These are phyloP conservation scores for Centropus bengalensis DNA, from an alignment of 2,113 vertebrate genomes.

Conservation along the genomic window DNA sequence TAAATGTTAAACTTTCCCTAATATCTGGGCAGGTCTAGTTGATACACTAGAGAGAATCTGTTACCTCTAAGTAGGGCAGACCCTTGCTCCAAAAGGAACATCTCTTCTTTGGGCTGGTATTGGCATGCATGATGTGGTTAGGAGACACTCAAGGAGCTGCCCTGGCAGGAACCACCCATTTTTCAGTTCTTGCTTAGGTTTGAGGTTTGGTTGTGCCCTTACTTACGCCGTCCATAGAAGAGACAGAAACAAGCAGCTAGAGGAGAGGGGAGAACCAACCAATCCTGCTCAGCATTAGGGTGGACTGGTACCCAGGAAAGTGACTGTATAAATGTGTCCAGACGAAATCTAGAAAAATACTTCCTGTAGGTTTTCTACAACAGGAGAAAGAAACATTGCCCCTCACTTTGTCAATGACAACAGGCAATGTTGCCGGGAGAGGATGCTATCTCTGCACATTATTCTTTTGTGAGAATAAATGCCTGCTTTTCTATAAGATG, in stretches of 20 bases:
- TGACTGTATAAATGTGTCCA: background rate
- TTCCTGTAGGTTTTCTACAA: background rate
- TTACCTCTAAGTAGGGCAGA: background rate
- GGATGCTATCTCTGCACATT: background rate
- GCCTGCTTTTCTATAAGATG: background rate
- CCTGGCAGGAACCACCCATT: background rate
- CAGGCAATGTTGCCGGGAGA: background rate
- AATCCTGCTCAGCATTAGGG: fast-evolving
- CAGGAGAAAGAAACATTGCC: background rate
- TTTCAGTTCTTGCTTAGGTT: background rate
- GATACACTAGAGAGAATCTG: background rate
- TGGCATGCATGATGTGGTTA: background rate
- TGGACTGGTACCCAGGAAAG: background rate
- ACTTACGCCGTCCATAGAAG: background rate
- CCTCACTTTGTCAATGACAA: background rate
- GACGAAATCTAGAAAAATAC: background rate
- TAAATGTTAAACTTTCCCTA: background rate
- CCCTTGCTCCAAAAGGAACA: background rate
- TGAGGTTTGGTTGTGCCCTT: background rate
- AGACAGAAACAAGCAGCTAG: background rate
- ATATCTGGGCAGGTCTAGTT: background rate
- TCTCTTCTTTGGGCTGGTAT: background rate
- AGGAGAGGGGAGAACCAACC: background rate
- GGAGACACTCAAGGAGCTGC: background rate
- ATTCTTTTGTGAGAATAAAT: background rate